Base-by-base conservation (phyloP, 53 echinoderm and acorn worm species). In the Mesocentrotus franciscanus region DNA sequence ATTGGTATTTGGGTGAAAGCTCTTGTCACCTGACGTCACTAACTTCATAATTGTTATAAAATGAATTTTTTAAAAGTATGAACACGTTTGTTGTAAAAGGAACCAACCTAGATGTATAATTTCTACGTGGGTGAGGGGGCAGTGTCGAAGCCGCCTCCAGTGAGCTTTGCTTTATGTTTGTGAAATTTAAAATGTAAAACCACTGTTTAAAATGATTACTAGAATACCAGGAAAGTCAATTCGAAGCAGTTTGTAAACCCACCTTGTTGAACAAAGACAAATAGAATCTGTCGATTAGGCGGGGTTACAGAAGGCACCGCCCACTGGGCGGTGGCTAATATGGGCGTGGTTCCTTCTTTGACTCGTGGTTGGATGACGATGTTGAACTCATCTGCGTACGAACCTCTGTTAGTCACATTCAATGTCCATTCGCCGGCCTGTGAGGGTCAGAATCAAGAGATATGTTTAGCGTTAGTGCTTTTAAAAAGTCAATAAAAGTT, bases 201-300 rank as follows among this genome's bases (percentile, higher is more conserved):
- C 49, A 49, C 49, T 5, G 49, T 49, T 49, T 61, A 14, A 61
- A 14, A 61, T 17, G 61, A 17, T 49, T 49, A 49, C 61, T 18
- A 14, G 3, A 61, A 61, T 14, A 20, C 24, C 18, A 9, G 68
- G 68, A 7, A 68, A 68, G 68, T 26, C 20, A 1, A 18, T 18
- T 20, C 20, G 22, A 8, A 68, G 20, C 68, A 24, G 0, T 30
- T 76, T 32, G 7, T n/a, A 39, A 24, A 81, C 97, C n/a, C 57
- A 98, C 99, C 99, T 95, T 98, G 95, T n/a, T 96, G 95, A 0
- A 98, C 97, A 26, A 95, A 90, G 1, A 97, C 99, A 70, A 96
- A 98, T 9, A 98, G 97, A 10, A 96, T 94, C 83, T 97, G 99
- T 92, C 85, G 93, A 30, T 96, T 93, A 64, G 99, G 99, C 20